Conservation (phyloP, 2,113 vertebrate species). For the Glaucomys volans region DNA sequence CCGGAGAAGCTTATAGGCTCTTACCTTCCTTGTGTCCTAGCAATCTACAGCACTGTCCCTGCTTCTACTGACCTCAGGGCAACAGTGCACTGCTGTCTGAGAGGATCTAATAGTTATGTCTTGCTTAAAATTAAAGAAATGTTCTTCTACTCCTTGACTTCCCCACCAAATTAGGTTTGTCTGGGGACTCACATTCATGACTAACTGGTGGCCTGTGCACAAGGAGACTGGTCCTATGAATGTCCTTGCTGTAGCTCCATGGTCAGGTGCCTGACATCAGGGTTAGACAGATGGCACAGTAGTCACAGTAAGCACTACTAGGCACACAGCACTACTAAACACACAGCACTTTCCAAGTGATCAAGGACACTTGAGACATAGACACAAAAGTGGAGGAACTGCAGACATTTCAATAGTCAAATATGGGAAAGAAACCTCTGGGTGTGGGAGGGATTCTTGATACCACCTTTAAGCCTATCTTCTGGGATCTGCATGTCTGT, state of each 20-base stretch:
- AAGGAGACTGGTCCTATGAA: not conserved
- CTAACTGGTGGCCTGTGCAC: not conserved
- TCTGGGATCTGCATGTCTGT: not conserved
- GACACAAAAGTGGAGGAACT: not conserved
- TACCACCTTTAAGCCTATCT: not conserved
- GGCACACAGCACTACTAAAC: not conserved
- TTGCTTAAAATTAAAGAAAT: not conserved
- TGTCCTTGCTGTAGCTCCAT: not conserved
- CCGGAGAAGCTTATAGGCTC: not conserved
- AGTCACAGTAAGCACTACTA: not conserved
- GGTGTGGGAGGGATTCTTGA: not conserved
- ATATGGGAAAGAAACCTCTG: not conserved
- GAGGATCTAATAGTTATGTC: not conserved
- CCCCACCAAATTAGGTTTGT: not conserved
- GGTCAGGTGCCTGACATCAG: not conserved
- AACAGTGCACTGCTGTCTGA: not conserved
- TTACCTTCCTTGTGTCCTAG: not conserved
- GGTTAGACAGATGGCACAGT: not conserved
- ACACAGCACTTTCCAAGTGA: not conserved
- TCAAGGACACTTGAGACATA: not conserved
- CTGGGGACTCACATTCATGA: not conserved
- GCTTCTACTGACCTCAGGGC: not conserved
- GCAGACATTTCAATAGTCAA: not conserved
- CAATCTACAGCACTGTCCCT: not conserved
- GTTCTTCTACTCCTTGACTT: not conserved